Conservation (phyloP, 2,113 vertebrate species). For the Bombycilla garrulus region DNA sequence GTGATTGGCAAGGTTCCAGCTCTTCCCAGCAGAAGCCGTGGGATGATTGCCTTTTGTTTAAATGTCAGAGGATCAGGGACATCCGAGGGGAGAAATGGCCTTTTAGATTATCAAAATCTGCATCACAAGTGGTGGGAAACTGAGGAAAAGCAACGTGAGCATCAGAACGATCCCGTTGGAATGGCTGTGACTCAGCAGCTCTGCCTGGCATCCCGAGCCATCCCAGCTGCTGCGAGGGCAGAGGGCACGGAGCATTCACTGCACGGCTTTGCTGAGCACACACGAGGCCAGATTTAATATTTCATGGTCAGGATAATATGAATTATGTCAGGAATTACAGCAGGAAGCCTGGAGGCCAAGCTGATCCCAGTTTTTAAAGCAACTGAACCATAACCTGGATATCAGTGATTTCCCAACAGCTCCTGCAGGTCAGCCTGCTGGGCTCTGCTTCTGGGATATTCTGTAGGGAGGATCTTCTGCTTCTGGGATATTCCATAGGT, state of each 20-base stretch:
- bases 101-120: background rate
- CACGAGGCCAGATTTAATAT: background rate
- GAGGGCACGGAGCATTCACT: background rate
- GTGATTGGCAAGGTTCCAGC: constrained; percentile 24
- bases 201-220: background rate
- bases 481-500: background rate
- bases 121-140: background rate
- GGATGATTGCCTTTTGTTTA: constrained; percentile 54
- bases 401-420: background rate
- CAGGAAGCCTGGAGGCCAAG: too few species aligned
- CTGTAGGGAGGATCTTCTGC: background rate
- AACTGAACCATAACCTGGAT: background rate
- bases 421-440: background rate
- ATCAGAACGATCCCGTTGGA: background rate
- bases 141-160: accelerated
- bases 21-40: background rate
- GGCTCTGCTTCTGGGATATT: background rate
- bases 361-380: background rate
- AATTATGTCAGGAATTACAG: background rate
- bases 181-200: background rate
- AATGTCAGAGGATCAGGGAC: constrained; percentile 53
- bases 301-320: accelerated
- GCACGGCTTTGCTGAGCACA: background rate
- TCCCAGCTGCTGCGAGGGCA: background rate
- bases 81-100: background rate